A percentile compares a stretch with the other conserved stretches of the same genome.
phyloP scores from a whole-genome alignment of 2,797 vertebrate species.

The Carcharodon carcharias region DNA sequence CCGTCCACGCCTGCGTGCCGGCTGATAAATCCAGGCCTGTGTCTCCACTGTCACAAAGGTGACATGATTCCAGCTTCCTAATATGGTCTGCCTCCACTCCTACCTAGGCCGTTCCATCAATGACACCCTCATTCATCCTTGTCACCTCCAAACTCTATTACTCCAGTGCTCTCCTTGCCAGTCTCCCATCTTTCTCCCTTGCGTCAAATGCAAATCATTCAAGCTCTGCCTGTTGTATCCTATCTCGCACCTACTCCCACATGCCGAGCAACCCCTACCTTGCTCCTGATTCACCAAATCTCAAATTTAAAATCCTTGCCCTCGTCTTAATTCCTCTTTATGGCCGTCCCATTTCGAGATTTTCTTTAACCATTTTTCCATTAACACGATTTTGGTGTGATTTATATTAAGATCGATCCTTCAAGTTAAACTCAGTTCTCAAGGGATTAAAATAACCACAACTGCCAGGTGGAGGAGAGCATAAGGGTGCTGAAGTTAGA shows the following conservation, averaged over 20 bases:
- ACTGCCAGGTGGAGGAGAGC: neutral
- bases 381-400: neutral
- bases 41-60: neutral
- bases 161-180: neutral
- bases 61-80: neutral
- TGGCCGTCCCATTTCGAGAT: neutral
- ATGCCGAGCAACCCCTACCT: neutral
- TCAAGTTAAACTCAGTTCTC: neutral
- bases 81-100: neutral
- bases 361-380: neutral
- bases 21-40: too few relatives aligned
- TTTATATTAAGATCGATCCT: neutral
- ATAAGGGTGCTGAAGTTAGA: neutral
- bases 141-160: neutral
- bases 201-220: neutral
- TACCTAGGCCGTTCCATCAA: neutral
- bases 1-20: too few relatives aligned
- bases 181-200: neutral
- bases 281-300: neutral
- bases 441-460: neutral
- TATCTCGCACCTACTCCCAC: neutral
- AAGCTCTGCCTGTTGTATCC: neutral
- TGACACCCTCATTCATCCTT: neutral
- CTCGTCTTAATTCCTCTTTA: neutral
- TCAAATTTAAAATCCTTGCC: neutral